Evolutionary conservation across 2,113 vertebrate genomes (phyloP).

Genomic region (Lepus timidus): DNA sequence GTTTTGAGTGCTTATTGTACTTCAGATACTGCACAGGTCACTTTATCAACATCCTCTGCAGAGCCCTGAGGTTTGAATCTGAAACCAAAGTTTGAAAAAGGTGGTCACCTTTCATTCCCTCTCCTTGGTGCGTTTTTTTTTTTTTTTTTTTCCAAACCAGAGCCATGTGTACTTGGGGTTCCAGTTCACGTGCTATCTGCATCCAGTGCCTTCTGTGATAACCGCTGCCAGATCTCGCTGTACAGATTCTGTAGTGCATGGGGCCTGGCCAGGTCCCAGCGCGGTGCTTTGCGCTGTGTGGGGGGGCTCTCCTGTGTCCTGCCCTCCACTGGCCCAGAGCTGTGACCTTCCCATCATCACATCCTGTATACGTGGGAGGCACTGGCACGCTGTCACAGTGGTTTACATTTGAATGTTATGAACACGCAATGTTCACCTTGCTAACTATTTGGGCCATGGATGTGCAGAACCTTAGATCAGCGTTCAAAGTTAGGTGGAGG

Average conservation of each 20-base stretch:
- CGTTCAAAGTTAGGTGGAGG: background rate
- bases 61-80: background rate
- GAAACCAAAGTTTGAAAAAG: background rate
- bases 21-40: background rate
- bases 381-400: background rate
- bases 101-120: background rate
- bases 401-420: background rate
- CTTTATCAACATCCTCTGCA: background rate
- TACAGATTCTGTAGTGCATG: fast-evolving
- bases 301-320: fast-evolving
- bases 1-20: background rate
- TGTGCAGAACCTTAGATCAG: background rate
- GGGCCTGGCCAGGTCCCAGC: background rate
- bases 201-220: background rate
- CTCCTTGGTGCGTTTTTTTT: background rate
- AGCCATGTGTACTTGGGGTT: background rate
- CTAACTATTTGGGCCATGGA: background rate
- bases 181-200: background rate
- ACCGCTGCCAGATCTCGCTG: no score
- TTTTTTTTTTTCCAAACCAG: background rate
- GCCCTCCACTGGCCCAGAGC: background rate
- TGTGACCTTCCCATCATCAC: background rate
- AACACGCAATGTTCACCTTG: background rate
- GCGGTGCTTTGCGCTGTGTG: background rate
- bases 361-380: background rate